These are phyloP conservation scores for Lepidochitona cinerea DNA, from an alignment of 2,888 invertebrate species.

Conservation along the genomic window DNA sequence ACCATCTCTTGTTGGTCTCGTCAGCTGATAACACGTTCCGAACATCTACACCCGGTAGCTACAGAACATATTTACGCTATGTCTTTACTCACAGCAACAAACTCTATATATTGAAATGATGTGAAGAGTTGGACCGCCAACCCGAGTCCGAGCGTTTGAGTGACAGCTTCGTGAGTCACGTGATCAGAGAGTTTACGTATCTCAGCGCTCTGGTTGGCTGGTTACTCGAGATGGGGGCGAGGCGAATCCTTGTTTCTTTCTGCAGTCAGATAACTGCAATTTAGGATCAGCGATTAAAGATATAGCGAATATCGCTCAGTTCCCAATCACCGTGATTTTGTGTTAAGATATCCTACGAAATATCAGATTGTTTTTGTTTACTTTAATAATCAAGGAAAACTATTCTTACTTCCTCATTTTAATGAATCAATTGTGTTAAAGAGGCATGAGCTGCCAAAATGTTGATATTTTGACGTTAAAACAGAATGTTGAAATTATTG, in stretches of 20 bases:
- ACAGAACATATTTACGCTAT: background rate
- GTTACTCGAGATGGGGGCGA: background rate
- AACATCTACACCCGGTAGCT: background rate
- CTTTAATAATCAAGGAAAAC: too few relatives aligned
- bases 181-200: background rate
- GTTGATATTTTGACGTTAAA: too few relatives aligned
- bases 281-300: too few relatives aligned
- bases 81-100: background rate
- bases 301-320: too few relatives aligned
- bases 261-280: background rate
- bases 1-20: background rate
- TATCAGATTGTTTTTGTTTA: too few relatives aligned
- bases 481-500: too few relatives aligned
- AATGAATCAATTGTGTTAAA: too few relatives aligned
- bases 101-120: background rate
- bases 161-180: background rate
- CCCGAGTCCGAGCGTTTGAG: background rate
- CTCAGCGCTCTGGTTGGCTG: background rate
- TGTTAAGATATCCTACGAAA: too few relatives aligned
- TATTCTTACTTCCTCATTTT: too few relatives aligned
- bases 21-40: background rate
- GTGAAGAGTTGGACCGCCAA: too few relatives aligned
- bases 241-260: constrained; percentile 2
- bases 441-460: too few relatives aligned
- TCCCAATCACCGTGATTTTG: too few relatives aligned